Conservation (phyloP, 2,113 vertebrate genomes). For the Sus scrofa region T2T-Sscrofa CM000814.6:96383001-96383500, state of each 20-base stretch:
- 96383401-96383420: not conserved
- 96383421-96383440: not conserved
- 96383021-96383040: not conserved
- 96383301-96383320: not conserved
- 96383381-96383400: not conserved
- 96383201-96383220: not conserved
- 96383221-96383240: not conserved
- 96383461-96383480: not conserved
- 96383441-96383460: not conserved
- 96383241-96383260: not conserved
- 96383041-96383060: not conserved
- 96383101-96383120: not conserved
- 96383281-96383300: not conserved
- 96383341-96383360: not conserved
- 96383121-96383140: constrained; percentile 21
- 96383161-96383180: constrained; percentile 17
- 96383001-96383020: constrained; percentile 32
- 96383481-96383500: not conserved
- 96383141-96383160: constrained; percentile 3
- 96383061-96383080: not conserved
- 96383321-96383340: not conserved
- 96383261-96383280: not conserved
- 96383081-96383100: not conserved
- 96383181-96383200: constrained; percentile 46
- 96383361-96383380: not conserved